Evolutionary conservation across 2,888 invertebrate genomes (phyloP), one percentile per base, ranked within the genome.

Genomic region (Caenorhabditis japonica): DNA sequence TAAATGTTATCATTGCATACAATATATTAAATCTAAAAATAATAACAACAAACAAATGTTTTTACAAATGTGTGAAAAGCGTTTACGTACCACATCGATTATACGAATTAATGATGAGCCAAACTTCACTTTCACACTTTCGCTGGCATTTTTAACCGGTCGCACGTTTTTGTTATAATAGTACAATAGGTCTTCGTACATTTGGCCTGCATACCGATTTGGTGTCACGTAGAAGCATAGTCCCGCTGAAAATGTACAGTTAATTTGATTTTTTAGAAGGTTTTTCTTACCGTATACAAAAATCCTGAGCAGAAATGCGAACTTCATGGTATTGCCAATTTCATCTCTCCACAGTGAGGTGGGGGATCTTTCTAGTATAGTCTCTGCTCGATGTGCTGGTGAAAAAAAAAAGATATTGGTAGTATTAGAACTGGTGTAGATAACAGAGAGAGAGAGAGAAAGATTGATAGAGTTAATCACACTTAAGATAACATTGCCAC

Each of bases 161-260:
- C 82, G 68, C 5, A 82, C 82, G 47, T 83, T 79, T 69, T 86
- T 87, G 62, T 88, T 85, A 77, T 88, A 87, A 71, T 81, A 86
- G 58, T 87, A 88, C 47, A 87, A 78, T 13, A 87, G 76, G 74
- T 87, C 88, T 76, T 87, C 87, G 62, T 86, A 87, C 27, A 87
- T 76, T 62, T 87, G 87, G 41, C 64, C 75, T 13, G 75, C 75
- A 61, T 70, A 75, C 47, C 75, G 62, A 43, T 75, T 75, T 23
- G 75, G 69, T 51, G 47, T 44, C 8, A 59, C 69, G 47, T 43
- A 58, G 56, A 46, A 59, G 23, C 61, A 49, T 7, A 75, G 49
- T 39, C 33, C 49, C 25, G 62, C 75, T 75, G 44, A 21, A 68
- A 58, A 5, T 34, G 12, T n/a, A 4, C 41, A 43, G 0, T 23